These are phyloP conservation scores for Chauna torquata DNA, from an alignment of 2,113 vertebrate genomes.

Conservation along the genomic window DNA sequence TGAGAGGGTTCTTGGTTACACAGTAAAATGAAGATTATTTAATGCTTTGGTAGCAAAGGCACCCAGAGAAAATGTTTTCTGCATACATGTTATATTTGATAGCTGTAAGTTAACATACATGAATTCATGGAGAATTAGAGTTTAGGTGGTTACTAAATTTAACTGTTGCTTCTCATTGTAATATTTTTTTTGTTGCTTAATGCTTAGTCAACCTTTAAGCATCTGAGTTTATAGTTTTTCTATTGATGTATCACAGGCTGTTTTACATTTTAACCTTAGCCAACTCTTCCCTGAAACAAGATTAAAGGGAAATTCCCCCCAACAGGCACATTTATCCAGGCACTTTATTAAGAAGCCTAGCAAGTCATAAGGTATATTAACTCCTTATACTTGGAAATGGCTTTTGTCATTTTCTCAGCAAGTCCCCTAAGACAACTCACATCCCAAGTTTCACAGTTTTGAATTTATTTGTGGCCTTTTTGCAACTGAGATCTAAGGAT, in stretches of 20 bases:
- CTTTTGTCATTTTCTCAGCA: not conserved
- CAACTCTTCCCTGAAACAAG: not conserved
- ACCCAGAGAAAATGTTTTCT: not conserved
- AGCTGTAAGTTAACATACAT: not conserved
- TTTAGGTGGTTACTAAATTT: not conserved
- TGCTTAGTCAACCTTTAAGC: not conserved
- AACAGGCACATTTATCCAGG: not conserved
- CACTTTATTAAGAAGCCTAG: not conserved
- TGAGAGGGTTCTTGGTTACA: not conserved
- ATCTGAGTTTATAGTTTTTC: not conserved
- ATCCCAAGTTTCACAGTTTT: not conserved
- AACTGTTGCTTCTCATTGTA: not conserved
- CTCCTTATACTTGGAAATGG: not conserved
- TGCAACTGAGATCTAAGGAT: not conserved
- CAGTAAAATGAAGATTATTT: not conserved
- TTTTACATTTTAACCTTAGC: not conserved
- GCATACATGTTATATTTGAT: accelerated
- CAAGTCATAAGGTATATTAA: not conserved
- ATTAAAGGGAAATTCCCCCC: not conserved
- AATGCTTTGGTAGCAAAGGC: not conserved
- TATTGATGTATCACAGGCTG: not conserved
- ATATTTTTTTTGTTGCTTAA: not conserved
- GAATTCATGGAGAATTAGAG: not conserved
- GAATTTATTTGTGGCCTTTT: not conserved
- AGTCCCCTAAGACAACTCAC: not conserved